A percentile compares a stretch with the other conserved stretches of the same genome.
phyloP scores from a whole-genome alignment of 2,797 vertebrate genomes.

The Mormyrops boulengeri region DNA sequence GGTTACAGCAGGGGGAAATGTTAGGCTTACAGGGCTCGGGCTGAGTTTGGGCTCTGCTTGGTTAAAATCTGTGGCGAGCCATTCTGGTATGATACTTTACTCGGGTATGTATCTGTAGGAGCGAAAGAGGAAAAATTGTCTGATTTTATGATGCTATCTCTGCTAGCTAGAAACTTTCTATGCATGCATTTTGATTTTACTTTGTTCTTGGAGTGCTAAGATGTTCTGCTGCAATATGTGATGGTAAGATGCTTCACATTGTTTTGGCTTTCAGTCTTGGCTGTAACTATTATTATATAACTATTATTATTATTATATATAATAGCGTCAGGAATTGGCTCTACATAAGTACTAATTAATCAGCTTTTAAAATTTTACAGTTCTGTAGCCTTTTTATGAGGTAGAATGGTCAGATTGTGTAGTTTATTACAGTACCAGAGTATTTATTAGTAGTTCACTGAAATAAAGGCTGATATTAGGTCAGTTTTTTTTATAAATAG shows the following conservation, averaged over 20 bases:
- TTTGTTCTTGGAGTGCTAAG: background rate
- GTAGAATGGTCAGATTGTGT: background rate
- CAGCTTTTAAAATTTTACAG: background rate
- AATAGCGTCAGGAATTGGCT: background rate
- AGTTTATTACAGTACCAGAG: background rate
- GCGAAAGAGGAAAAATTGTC: background rate
- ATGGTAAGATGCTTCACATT: background rate
- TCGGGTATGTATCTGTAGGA: background rate
- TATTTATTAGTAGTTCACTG: background rate
- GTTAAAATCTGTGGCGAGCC: background rate
- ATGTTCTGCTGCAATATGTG: background rate
- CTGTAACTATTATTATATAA: background rate
- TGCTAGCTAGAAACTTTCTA: background rate
- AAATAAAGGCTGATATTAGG: background rate
- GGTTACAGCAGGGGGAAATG: background rate
- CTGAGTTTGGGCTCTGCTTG: background rate
- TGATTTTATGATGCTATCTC: background rate
- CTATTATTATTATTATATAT: background rate
- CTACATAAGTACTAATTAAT: background rate
- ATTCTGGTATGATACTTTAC: background rate
- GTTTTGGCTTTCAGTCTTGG: background rate
- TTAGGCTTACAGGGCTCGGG: background rate
- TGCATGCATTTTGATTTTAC: background rate
- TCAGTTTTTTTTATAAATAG: background rate
- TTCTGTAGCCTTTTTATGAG: background rate